Conservation (phyloP, 2,113 vertebrate species). For the Macquaria australasica region DNA sequence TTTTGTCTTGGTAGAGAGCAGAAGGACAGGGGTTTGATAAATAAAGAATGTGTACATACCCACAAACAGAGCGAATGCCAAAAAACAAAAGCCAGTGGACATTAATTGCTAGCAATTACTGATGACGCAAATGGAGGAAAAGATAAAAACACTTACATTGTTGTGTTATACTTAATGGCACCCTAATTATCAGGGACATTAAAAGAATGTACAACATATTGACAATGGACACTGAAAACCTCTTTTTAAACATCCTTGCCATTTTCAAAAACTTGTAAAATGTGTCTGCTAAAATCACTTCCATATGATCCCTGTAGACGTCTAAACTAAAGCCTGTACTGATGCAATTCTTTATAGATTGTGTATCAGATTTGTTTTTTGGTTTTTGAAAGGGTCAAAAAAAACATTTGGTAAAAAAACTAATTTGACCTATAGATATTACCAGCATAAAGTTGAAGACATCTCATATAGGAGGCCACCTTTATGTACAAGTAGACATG, state of each 20-base stretch:
- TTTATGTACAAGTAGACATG: constrained; percentile 32
- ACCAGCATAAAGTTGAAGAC: neutral
- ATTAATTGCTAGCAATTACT: constrained; percentile 57
- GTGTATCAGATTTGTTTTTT: constrained; percentile 10
- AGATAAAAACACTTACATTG: constrained; percentile 40
- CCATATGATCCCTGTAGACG: constrained; percentile 7
- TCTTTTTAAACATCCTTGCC: constrained; percentile 42
- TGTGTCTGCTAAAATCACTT: constrained; percentile 45
- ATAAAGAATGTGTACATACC: constrained; percentile 42
- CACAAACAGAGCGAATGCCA: constrained; percentile 23
- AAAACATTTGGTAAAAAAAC: neutral
- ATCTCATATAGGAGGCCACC: neutral
- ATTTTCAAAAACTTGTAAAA: constrained; percentile 35
- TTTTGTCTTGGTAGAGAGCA: neutral
- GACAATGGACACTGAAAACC: constrained; percentile 8
- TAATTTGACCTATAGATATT: neutral
- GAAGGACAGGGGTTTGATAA: neutral
- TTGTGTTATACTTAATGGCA: constrained; percentile 40
- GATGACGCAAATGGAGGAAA: constrained; percentile 36
- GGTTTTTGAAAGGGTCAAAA: neutral
- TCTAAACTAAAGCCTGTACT: constrained; percentile 25
- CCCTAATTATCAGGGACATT: constrained; percentile 40
- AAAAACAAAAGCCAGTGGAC: constrained; percentile 47
- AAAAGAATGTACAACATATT: constrained; percentile 57
- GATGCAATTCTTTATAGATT: constrained; percentile 18